These are phyloP conservation scores for Amphiprion clarkii DNA, from an alignment of 2,797 vertebrate genomes.

Conservation along the genomic window DNA sequence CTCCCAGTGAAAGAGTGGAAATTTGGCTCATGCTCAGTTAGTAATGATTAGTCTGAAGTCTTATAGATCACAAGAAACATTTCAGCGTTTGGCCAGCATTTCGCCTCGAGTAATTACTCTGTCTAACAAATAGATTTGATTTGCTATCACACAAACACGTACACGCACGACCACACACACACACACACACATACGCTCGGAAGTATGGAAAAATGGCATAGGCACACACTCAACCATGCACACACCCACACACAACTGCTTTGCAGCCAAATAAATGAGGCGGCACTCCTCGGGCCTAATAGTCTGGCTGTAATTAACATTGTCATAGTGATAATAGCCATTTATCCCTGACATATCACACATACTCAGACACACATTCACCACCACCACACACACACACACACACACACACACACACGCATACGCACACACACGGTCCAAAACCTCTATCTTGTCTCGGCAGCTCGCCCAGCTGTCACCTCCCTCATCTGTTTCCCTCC, in stretches of 20 bases:
- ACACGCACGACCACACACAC: background rate
- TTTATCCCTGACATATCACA: slow-evolving; percentile 83
- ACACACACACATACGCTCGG: slow-evolving; percentile 13
- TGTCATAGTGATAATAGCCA: slow-evolving; percentile 94
- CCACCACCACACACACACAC: slow-evolving; percentile 22
- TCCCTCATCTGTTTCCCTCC: slow-evolving; percentile 57
- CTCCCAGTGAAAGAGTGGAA: slow-evolving; percentile 44
- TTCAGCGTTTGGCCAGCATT: slow-evolving; percentile 54
- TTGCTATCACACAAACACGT: slow-evolving; percentile 39
- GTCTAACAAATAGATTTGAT: slow-evolving; percentile 67
- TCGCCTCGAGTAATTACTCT: slow-evolving; percentile 66
- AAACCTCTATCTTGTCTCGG: slow-evolving; percentile 68
- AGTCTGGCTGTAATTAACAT: slow-evolving; percentile 92
- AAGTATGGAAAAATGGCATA: slow-evolving; percentile 23
- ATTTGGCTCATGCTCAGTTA: slow-evolving; percentile 42
- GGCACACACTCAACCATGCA: slow-evolving; percentile 38
- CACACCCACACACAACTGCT: slow-evolving; percentile 52
- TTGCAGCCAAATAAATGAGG: slow-evolving; percentile 74
- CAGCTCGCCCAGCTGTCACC: slow-evolving; percentile 71
- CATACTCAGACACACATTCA: slow-evolving; percentile 33
- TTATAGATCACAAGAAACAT: slow-evolving; percentile 62
- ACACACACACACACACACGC: slow-evolving; percentile 26
- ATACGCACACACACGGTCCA: slow-evolving; percentile 39
- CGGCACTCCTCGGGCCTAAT: slow-evolving; percentile 84
- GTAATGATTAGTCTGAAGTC: slow-evolving; percentile 63